phyloP scores from a whole-genome alignment of 2,888 invertebrate genomes.

The Ochropleura plecta region DNA sequence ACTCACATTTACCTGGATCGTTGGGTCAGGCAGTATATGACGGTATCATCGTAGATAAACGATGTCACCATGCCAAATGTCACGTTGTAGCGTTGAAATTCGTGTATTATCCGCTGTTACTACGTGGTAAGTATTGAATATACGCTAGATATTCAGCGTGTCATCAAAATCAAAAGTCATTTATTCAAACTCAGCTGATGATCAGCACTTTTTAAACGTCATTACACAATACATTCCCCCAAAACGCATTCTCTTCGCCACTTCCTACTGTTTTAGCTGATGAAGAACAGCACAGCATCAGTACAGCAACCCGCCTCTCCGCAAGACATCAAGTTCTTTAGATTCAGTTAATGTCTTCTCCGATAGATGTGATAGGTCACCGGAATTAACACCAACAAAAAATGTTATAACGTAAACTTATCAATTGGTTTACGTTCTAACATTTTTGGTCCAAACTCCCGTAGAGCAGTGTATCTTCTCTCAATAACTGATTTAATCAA shows the following conservation, averaged over 20 bases:
- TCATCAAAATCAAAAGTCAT: no score
- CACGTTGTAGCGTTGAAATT: conserved; percentile 18
- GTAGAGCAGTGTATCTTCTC: neutral
- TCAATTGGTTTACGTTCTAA: no score
- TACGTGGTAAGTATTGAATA: neutral
- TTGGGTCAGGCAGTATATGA: neutral
- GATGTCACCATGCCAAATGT: conserved; percentile 5
- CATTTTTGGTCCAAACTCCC: neutral
- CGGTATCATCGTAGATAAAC: conserved; percentile 29
- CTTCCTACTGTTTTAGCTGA: no score
- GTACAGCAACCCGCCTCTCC: no score
- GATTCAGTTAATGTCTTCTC: no score
- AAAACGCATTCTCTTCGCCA: no score
- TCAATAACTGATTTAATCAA: neutral
- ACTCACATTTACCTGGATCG: neutral
- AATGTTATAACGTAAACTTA: no score
- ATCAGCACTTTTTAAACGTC: no score
- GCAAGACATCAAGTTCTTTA: no score
- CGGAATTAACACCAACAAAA: neutral
- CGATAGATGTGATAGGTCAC: neutral
- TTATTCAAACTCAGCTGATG: no score
- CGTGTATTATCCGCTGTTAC: conserved; percentile 2
- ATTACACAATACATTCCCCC: no score
- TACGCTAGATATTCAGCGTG: neutral
- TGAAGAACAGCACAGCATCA: no score